Conservation (phyloP, 2,888 invertebrate species). For the Acanthopleura granulata region DNA sequence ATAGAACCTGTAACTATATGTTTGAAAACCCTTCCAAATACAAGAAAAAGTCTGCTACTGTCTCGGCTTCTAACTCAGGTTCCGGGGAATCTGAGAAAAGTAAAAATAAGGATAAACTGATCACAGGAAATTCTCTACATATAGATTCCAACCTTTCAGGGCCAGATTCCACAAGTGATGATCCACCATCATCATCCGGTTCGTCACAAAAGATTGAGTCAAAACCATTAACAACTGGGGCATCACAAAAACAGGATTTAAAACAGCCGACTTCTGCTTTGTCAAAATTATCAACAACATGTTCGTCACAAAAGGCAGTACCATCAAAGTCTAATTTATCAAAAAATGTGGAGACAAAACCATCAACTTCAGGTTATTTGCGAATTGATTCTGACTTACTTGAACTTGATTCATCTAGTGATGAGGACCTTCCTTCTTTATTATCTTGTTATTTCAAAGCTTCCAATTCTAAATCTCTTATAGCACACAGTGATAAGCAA, state of each 20-base stretch:
- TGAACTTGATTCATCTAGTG: background rate
- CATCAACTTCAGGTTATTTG: background rate
- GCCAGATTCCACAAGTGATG: no score
- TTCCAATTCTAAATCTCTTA: no score
- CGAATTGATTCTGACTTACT: background rate
- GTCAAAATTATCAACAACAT: background rate
- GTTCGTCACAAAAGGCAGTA: background rate
- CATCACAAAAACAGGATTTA: no score
- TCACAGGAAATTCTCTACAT: no score
- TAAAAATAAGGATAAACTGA: no score
- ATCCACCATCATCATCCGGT: no score
- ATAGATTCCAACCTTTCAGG: no score
- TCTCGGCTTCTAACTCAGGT: background rate
- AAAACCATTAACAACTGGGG: no score
- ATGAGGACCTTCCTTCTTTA: background rate
- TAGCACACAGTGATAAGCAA: no score
- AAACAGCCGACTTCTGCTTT: background rate
- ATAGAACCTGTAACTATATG: conserved; percentile 13
- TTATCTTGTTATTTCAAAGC: background rate
- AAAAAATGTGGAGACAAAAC: background rate
- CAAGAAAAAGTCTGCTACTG: background rate
- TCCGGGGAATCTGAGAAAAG: no score
- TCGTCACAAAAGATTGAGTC: no score
- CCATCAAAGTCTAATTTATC: no score
- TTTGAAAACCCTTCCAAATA: background rate